Percentiles rank a stretch among this genome's conserved stretches.
phyloP scores from a whole-genome alignment of 92 coral and sea anemone genomes.

The Scolanthus callimorphus region DNA sequence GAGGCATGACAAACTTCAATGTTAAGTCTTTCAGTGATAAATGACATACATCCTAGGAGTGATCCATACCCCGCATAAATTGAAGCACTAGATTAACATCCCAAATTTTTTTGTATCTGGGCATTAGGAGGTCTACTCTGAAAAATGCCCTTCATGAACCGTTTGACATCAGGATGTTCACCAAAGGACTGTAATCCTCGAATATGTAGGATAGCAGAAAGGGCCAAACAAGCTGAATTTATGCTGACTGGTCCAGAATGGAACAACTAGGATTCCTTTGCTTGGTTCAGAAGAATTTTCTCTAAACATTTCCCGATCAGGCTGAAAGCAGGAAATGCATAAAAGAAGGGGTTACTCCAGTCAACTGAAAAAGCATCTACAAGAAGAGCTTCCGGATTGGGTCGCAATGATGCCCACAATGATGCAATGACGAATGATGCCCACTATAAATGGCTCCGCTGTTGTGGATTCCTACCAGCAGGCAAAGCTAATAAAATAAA shows the following conservation, averaged over 20 bases:
- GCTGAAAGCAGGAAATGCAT: conserved; percentile 36
- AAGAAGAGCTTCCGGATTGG: conserved; percentile 45
- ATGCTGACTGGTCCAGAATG: conserved; percentile 39
- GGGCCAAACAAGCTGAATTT: conserved; percentile 42
- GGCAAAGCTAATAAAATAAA: too few relatives aligned
- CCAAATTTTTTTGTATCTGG: conserved; percentile 35
- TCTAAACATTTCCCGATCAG: conserved; percentile 26
- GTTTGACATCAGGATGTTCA: conserved; percentile 28
- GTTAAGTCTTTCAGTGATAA: conserved; percentile 17
- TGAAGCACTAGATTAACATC: conserved; percentile 18
- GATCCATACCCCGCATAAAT: conserved; percentile 2
- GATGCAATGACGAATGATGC: too few relatives aligned
- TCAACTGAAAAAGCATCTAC: conserved; percentile 39
- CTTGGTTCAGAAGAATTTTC: conserved; percentile 10
- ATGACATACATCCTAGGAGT: conserved; percentile 4
- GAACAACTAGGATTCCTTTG: conserved; percentile 30
- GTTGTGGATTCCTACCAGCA: too few relatives aligned
- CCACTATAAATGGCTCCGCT: too few relatives aligned
- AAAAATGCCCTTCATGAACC: conserved; percentile 46
- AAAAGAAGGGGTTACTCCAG: conserved; percentile 29
- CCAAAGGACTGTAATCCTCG: conserved; percentile 14
- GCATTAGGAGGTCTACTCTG: conserved; percentile 1
- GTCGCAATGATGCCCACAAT: conserved; percentile 41
- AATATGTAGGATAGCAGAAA: conserved; percentile 17
- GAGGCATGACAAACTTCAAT: conserved; percentile 10